Conservation (phyloP, 2,113 vertebrate genomes). For the Syrrhaptes paradoxus region DNA sequence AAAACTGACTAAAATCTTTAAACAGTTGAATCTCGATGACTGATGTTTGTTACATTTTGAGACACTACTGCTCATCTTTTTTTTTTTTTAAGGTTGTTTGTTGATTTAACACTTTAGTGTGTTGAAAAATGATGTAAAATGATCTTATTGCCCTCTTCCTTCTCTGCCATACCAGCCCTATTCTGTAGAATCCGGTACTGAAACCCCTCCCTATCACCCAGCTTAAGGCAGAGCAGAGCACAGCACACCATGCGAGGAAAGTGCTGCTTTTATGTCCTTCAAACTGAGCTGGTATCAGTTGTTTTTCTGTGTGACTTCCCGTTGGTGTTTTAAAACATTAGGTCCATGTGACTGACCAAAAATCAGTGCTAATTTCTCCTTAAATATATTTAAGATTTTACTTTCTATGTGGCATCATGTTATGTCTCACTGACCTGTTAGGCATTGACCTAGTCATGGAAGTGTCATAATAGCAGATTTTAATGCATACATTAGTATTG, state of each 20-base stretch:
- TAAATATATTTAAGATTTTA: background rate
- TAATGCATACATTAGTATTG: background rate
- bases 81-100: background rate
- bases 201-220: background rate
- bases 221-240: background rate
- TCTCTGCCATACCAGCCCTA: background rate
- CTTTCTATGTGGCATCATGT: background rate
- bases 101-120: background rate
- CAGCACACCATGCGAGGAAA: rapidly evolving
- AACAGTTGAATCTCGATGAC: background rate
- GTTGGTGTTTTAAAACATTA: background rate
- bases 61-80: background rate
- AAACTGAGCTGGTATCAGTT: constrained; percentile 37
- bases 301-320: background rate
- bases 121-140: background rate
- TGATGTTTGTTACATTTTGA: background rate
- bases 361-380: constrained; percentile 13
- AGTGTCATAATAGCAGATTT: background rate
- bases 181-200: background rate
- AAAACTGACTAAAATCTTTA: constrained; percentile 19
- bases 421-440: background rate
- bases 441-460: background rate
- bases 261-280: background rate
- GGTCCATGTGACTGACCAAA: background rate
- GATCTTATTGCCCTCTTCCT: background rate